Percentiles rank a stretch among this genome's conserved stretches.
Evolutionary conservation across 2,797 vertebrate genomes (phyloP).

Genomic region (Rhabdophis nuchalis): DNA sequence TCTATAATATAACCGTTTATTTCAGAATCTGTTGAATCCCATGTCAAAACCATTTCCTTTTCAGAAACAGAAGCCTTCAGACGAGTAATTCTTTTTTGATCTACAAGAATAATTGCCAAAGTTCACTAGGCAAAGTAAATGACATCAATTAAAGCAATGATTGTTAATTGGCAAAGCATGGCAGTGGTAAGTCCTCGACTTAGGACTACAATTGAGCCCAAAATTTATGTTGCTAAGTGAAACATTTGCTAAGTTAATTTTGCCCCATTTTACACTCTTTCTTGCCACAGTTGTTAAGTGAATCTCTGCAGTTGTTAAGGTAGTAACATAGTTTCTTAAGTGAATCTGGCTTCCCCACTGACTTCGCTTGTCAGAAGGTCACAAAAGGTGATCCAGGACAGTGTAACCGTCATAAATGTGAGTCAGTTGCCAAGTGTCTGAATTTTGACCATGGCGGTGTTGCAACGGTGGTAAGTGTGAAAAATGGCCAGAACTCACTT

Average conservation of each 20-base stretch:
- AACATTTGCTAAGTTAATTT: not conserved
- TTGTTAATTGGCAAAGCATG: not conserved
- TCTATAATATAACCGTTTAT: constrained; percentile 64
- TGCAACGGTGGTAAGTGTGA: too few species aligned
- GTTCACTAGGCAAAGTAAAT: not conserved
- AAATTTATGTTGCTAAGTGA: not conserved
- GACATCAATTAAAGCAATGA: not conserved
- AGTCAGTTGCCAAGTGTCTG: too few species aligned
- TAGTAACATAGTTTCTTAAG: too few species aligned
- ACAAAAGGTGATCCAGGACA: too few species aligned
- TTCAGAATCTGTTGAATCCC: constrained; percentile 43
- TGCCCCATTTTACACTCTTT: not conserved
- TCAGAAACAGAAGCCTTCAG: constrained; percentile 5
- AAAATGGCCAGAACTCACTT: too few species aligned
- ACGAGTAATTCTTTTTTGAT: constrained; percentile 29
- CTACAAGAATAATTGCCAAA: constrained; percentile 5
- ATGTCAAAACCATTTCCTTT: constrained; percentile 61
- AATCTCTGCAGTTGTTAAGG: too few species aligned
- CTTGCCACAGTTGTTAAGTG: too few species aligned
- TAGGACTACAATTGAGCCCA: not conserved
- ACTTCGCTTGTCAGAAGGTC: too few species aligned
- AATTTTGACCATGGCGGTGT: too few species aligned
- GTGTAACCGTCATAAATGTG: too few species aligned
- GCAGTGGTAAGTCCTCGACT: not conserved
- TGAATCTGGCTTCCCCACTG: too few species aligned